phyloP scores from a whole-genome alignment of 1,140 invertebrate species.

The Lanistes nyassanus region DNA sequence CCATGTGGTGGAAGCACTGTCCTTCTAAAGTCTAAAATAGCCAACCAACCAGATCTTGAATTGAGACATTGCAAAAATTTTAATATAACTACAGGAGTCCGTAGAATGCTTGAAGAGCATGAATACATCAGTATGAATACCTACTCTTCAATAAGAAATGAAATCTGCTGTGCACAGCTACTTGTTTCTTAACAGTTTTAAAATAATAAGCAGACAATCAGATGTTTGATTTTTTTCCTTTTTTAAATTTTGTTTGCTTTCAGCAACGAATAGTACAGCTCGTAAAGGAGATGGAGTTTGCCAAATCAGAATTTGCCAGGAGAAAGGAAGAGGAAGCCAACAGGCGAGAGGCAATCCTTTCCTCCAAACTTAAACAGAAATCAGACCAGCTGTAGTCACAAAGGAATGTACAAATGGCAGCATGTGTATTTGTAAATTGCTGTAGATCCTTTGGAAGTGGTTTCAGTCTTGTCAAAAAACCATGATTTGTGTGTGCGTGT shows the following conservation, averaged over 20 bases:
- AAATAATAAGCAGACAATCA: too few species aligned
- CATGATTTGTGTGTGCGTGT: background rate
- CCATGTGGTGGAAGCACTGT: too few species aligned
- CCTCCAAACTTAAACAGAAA: conserved; percentile 18
- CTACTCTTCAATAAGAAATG: too few species aligned
- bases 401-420: background rate
- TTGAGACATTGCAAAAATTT: too few species aligned
- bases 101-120: too few species aligned
- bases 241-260: background rate
- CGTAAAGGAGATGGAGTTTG: conserved; percentile 10
- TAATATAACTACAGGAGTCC: too few species aligned
- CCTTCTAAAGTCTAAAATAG: too few species aligned
- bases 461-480: background rate
- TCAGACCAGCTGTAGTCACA: background rate
- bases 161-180: too few species aligned
- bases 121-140: too few species aligned
- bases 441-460: background rate
- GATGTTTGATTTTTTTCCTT: background rate
- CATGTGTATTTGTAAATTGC: background rate
- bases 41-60: too few species aligned
- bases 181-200: too few species aligned
- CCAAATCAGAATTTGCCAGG: background rate
- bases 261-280: conserved; percentile 19
- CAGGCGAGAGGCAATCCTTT: background rate
- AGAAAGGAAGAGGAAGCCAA: background rate